A percentile compares a stretch with the other conserved stretches of the same genome.
phyloP scores from a whole-genome alignment of 2,797 vertebrate genomes.

The Danio tinwini region DNA sequence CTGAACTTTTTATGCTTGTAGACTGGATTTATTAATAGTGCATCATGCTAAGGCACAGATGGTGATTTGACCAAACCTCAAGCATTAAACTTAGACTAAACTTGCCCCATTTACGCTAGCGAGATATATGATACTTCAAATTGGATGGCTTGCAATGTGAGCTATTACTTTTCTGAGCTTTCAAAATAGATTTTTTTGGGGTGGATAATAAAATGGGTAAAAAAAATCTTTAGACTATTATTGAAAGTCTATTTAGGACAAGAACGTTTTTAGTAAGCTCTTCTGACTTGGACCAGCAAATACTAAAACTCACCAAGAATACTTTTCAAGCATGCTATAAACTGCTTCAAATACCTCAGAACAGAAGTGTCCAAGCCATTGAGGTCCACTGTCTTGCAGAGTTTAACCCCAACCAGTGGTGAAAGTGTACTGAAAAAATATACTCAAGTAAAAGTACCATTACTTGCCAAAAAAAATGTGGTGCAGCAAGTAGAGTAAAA shows the following conservation, averaged over 20 bases:
- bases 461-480: no score
- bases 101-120: not conserved
- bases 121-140: not conserved
- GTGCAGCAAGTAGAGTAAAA: no score
- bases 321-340: not conserved
- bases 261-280: not conserved
- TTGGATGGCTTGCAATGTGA: not conserved
- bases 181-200: not conserved
- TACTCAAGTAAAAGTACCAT: no score
- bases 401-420: no score
- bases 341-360: not conserved
- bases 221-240: not conserved
- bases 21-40: not conserved
- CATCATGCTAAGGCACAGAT: not conserved
- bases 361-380: not conserved
- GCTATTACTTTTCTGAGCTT: not conserved
- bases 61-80: not conserved
- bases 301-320: not conserved
- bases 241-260: not conserved
- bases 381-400: no score
- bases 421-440: no score
- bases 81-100: constrained; percentile 11
- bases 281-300: not conserved
- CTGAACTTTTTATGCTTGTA: not conserved
- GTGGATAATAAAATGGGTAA: not conserved